phyloP scores from a whole-genome alignment of 1,140 invertebrate species.

The Aphidius ervi region DNA sequence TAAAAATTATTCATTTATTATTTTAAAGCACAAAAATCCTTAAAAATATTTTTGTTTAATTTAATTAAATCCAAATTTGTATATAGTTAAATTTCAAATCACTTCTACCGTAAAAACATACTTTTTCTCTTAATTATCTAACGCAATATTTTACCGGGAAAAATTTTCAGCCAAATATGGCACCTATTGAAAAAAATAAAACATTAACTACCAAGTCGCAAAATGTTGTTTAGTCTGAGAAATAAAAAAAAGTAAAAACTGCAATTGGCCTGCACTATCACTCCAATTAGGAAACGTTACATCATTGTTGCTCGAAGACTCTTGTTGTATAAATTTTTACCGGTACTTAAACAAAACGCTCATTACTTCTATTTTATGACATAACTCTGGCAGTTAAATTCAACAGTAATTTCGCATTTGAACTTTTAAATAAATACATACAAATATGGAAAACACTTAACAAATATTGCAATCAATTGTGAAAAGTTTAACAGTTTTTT shows the following conservation, averaged over 20 bases:
- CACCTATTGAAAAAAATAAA: slow-evolving; percentile 7
- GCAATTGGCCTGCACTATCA: slow-evolving; percentile 40
- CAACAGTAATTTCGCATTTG: slow-evolving; percentile 14
- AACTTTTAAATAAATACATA: background rate
- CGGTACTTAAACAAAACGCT: slow-evolving; percentile 22
- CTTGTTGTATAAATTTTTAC: slow-evolving; percentile 32
- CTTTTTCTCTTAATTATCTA: slow-evolving; percentile 2
- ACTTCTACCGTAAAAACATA: no score
- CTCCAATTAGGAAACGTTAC: slow-evolving; percentile 49
- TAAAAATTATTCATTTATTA: no score
- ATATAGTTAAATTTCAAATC: no score
- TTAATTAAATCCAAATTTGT: no score
- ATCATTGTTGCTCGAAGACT: slow-evolving; percentile 23
- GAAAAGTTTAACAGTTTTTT: no score
- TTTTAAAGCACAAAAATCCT: no score
- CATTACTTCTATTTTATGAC: slow-evolving; percentile 38
- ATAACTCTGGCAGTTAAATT: slow-evolving; percentile 29
- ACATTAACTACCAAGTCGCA: slow-evolving; percentile 30
- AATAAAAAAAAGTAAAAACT: slow-evolving; percentile 19
- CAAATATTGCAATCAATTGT: slow-evolving; percentile 2
- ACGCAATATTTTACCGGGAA: slow-evolving; percentile 26
- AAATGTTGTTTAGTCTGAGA: background rate
- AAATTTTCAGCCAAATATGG: slow-evolving; percentile 47
- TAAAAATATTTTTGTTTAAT: no score
- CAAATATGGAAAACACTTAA: background rate